Base-by-base conservation (phyloP, 2,113 vertebrate species). In the Hirundichthys speculiger region DNA sequence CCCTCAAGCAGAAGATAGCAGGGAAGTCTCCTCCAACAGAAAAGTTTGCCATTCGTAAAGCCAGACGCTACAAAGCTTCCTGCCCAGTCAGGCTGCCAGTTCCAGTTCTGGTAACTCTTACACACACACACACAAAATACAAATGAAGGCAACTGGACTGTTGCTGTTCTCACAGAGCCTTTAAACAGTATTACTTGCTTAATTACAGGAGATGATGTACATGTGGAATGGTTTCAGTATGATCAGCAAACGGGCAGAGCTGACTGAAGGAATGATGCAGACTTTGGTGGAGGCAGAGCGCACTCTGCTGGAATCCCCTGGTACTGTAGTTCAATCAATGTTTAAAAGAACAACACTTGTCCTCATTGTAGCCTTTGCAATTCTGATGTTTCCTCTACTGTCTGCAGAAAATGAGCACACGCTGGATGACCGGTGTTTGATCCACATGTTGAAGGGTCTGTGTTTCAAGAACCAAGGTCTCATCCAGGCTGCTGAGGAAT, bases 171-270 rank as follows among this genome's bases (percentile, higher is more conserved):
- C 21, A 1, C 3, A 42, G 15, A 19, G 38, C 27, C 6, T 5
- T 11, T 42, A 16, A 2, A 30, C n/a, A 4, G 10, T 0, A 14
- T 7, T 15, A 13, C 34, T 14, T 3, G 43, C 16, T 53, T n/a
- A 27, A 0, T 75, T 83, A 11, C 64, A 93, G 93, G 93, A 94
- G 81, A 94, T 94, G 92, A 94, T 94, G 93, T 94, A 94, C 85
- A 93, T 95, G 88, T 95, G 94, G 93, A 93, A 94, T 15, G 93
- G 93, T 16, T 95, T 94, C 73, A 88, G 91, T 6, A 91, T 95
- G 82, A 92, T 94, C 76, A 90, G 86, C 30, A 93, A 88, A 19
- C 81, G 77, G 2, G 83, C 88, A 0, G 87, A 91, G 69, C 82
- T 94, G 63, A 94, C 92, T 0, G 89, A 90, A 16, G 92, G 90